A percentile compares a stretch with the other conserved stretches of the same genome.
Evolutionary conservation across 2,888 invertebrate species (phyloP).

Genomic region (Caenorhabditis sulstoni): DNA sequence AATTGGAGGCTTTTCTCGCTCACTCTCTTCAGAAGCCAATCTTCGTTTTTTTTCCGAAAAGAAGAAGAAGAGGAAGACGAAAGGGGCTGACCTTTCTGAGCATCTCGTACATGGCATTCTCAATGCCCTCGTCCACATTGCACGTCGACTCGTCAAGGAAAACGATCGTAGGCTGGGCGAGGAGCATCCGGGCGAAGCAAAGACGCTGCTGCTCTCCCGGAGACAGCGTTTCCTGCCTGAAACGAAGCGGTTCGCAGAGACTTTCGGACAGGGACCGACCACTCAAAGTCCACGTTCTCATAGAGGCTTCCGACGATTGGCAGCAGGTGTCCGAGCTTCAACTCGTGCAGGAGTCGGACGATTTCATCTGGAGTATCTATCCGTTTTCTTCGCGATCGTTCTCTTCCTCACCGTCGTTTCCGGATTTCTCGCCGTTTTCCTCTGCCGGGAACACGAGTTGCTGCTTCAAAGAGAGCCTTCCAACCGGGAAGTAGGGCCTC

Average conservation of each 20-base stretch:
- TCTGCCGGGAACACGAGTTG: constrained; percentile 54
- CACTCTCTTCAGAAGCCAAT: constrained; percentile 4
- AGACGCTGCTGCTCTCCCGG: constrained; percentile 97
- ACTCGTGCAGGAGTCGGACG: constrained; percentile 79
- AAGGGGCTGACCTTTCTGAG: constrained; percentile 50
- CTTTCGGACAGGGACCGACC: constrained; percentile 80
- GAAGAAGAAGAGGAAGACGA: constrained; percentile 9
- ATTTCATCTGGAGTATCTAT: constrained; percentile 68
- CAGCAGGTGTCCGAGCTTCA: constrained; percentile 78
- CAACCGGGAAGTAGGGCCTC: constrained; percentile 83
- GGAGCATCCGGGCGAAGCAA: constrained; percentile 94
- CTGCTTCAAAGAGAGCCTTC: constrained; percentile 80
- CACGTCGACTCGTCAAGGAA: constrained; percentile 97
- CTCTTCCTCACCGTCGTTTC: constrained; percentile 19
- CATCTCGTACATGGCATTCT: constrained; percentile 63
- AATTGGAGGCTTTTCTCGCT: constrained; percentile 27
- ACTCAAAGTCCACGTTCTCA: constrained; percentile 82
- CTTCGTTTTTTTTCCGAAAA: constrained; percentile 7
- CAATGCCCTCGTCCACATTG: constrained; percentile 83
- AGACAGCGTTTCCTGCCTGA: constrained; percentile 87
- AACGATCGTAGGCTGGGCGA: constrained; percentile 85
- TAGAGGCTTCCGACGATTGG: constrained; percentile 81
- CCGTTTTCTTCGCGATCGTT: too few relatives aligned
- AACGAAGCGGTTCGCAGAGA: background rate
- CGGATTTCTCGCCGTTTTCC: constrained; percentile 9